phyloP scores from a whole-genome alignment of 2,888 invertebrate species.

The Drosophila eohydei region DNA sequence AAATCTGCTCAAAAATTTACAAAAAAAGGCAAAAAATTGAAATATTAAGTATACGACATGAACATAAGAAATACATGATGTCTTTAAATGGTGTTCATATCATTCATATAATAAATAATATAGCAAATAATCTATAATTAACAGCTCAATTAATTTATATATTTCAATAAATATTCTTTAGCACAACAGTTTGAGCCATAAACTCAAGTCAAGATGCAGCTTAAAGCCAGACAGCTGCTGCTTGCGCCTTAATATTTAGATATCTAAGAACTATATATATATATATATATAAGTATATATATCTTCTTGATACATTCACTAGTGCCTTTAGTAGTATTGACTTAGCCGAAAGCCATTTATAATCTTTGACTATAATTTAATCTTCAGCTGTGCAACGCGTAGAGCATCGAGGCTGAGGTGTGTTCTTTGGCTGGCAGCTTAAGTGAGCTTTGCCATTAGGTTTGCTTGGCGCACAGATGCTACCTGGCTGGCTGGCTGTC shows the following conservation, averaged over 20 bases:
- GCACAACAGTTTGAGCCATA: neutral
- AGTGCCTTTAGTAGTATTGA: neutral
- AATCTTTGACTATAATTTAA: slow-evolving; percentile 10
- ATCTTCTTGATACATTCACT: neutral
- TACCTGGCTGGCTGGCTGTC: slow-evolving; percentile 12
- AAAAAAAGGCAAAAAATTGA: too few species aligned
- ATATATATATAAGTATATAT: neutral
- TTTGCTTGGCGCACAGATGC: slow-evolving; percentile 48
- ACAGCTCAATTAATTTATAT: too few species aligned
- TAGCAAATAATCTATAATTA: too few species aligned
- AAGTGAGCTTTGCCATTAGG: slow-evolving; percentile 63
- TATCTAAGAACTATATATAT: neutral
- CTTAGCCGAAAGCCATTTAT: neutral
- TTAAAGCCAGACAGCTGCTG: neutral
- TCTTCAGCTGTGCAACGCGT: slow-evolving; percentile 3
- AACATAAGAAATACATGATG: too few species aligned
- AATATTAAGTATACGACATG: too few species aligned
- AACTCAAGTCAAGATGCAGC: neutral
- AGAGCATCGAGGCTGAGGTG: slow-evolving; percentile 22
- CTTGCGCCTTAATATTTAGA: neutral
- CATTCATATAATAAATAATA: too few species aligned
- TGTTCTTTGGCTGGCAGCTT: slow-evolving; percentile 30
- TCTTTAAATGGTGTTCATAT: too few species aligned
- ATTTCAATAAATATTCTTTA: neutral
- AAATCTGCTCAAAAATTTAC: too few species aligned